These are phyloP conservation scores for Albula goreensis DNA, from an alignment of 2,113 vertebrate species.

Conservation along the genomic window DNA sequence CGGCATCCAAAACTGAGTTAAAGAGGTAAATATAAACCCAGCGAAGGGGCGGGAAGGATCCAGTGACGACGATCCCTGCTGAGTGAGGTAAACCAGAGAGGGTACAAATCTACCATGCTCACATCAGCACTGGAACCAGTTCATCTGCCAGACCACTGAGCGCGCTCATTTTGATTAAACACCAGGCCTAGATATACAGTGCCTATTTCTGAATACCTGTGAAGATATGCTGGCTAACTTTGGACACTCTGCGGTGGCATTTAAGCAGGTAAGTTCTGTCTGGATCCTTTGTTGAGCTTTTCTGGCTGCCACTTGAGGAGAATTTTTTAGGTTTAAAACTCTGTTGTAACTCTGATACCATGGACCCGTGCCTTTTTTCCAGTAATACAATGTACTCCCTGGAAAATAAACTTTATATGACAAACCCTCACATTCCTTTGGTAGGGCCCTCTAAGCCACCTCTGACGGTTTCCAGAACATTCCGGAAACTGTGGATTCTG, in stretches of 20 bases:
- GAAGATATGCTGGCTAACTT: slow-evolving; percentile 40
- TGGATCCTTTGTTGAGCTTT: neutral
- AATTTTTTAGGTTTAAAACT: neutral
- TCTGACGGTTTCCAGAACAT: slow-evolving; percentile 41
- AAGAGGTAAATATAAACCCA: slow-evolving; percentile 53
- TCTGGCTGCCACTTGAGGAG: neutral
- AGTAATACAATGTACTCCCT: neutral
- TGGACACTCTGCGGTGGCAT: slow-evolving; percentile 24
- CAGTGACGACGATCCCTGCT: slow-evolving; percentile 36
- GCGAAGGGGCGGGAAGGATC: slow-evolving; percentile 34
- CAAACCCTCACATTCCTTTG: neutral
- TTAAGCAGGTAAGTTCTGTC: slow-evolving; percentile 47
- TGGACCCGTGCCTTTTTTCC: neutral
- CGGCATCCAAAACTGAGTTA: slow-evolving; percentile 3
- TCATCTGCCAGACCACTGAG: no score
- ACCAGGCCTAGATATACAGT: neutral
- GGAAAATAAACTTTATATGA: neutral
- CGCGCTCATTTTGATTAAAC: no score
- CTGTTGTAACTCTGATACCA: neutral
- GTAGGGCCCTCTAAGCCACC: neutral
- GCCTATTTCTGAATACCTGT: neutral
- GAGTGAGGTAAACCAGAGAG: slow-evolving; percentile 20
- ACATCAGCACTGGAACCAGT: neutral
- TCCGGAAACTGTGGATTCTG: slow-evolving; percentile 39
- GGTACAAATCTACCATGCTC: slow-evolving; percentile 37